Evolutionary conservation across 2,888 invertebrate species (phyloP), one percentile per base, ranked within the genome.

Genomic region (Synanthedon formicaeformis): DNA sequence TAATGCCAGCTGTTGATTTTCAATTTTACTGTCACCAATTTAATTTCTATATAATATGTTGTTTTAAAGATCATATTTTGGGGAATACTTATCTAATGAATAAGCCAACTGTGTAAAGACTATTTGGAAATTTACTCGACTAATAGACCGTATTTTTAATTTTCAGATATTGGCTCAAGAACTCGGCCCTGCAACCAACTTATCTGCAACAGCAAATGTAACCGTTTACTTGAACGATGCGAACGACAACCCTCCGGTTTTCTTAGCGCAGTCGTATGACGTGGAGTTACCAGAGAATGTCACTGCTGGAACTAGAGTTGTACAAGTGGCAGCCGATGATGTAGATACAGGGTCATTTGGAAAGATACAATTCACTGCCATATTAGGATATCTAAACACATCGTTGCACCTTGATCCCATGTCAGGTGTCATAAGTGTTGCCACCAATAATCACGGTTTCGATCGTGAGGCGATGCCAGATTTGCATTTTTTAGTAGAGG

Each of bases 211-310:
- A 51, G 93, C 94, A 6, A 92, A 92, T 57, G 92, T 96, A 0
- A 92, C 92, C 1, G 93, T 96, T 11, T 92, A 93, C 65, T 81
- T 98, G 27, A 91, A 93, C 58, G 97, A 98, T 69, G 88, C 93
- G 8, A 97, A 98, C 69, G 97, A 98, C 73, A 96, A 96, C 75
- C 89, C 93, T 34, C 97, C 97, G 1, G 84, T 91, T 56, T 97
- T 97, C 70, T 83, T 91, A 12, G 90, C 92, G 61, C 80, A 91
- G 45, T 88, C 90, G 1, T 98, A 97, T 73, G 89, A 90, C 40
- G 93, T 92, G 0, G 92, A 92, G 52, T 78, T 97, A 23, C 91
- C 92, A 0, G 98, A 98, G 78, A 94, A 95, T 71, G 91, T 93
- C 48, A 92, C 92, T 18, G 91, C 91, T 13, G 94, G 94, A 16